phyloP scores from a whole-genome alignment of 2,888 invertebrate species.

The Julus scandinavius region DNA sequence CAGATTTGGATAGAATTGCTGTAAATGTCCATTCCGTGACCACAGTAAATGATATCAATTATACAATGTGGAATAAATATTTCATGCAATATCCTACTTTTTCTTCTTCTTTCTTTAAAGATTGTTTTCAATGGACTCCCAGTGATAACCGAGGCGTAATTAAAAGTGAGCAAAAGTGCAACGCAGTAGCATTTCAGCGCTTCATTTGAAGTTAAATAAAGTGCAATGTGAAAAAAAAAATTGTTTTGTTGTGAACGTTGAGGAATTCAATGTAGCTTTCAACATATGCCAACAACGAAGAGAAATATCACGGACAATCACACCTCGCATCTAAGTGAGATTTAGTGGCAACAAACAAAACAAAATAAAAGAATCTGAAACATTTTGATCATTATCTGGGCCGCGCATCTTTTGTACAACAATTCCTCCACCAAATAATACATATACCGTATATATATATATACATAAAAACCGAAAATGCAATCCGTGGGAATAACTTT shows the following conservation, averaged over 20 bases:
- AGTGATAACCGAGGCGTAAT: constrained; percentile 30
- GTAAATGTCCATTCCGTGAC: no score
- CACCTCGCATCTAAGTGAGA: constrained; percentile 41
- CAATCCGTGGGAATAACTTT: constrained; percentile 43
- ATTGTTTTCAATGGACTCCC: constrained; percentile 4
- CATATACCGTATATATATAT: background rate
- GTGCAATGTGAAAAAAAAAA: constrained; percentile 14
- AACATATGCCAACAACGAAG: constrained; percentile 24
- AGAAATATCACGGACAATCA: constrained; percentile 46
- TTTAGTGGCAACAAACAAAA: constrained; percentile 44
- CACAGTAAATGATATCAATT: background rate
- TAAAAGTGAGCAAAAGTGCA: constrained; percentile 34
- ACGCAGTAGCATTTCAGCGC: constrained; percentile 25
- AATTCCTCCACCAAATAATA: background rate
- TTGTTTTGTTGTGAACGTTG: background rate
- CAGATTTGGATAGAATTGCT: no score
- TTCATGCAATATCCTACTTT: background rate
- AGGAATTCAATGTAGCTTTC: constrained; percentile 43
- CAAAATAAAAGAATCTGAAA: constrained; percentile 43
- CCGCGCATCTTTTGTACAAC: constrained; percentile 15
- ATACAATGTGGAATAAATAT: background rate
- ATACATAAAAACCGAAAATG: background rate
- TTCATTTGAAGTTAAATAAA: constrained; percentile 45
- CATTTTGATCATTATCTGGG: constrained; percentile 45
- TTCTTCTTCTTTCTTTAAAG: background rate